phyloP scores from a whole-genome alignment of 2,113 vertebrate species.

The Ivindomyrus marchei region DNA sequence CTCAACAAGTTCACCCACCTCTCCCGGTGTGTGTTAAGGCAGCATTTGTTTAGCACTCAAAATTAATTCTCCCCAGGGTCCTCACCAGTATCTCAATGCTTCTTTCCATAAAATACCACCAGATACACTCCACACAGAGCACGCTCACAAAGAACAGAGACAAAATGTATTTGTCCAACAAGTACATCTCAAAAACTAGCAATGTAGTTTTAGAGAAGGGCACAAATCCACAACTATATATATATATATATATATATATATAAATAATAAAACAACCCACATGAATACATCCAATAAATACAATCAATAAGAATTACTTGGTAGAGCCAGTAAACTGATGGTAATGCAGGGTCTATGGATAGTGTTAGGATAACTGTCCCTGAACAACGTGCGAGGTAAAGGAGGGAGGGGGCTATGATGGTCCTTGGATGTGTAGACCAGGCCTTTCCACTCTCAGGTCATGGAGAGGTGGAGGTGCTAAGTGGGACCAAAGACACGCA shows the following conservation, averaged over 20 bases:
- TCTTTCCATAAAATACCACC: background rate
- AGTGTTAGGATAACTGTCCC: background rate
- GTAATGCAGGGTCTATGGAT: background rate
- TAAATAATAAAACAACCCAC: background rate
- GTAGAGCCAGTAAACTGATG: background rate
- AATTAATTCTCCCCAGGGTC: background rate
- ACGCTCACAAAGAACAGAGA: background rate
- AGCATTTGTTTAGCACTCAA: background rate
- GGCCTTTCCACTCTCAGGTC: background rate
- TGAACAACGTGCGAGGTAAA: background rate
- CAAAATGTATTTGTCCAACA: background rate
- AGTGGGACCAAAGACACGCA: background rate
- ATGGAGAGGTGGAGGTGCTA: background rate
- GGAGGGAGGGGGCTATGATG: background rate
- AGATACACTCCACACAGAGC: background rate
- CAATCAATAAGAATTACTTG: background rate
- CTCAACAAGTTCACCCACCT: background rate
- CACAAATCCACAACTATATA: background rate
- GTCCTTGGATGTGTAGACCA: background rate
- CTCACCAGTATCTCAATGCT: background rate
- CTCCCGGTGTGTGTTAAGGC: background rate
- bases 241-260: background rate
- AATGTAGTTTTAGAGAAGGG: background rate
- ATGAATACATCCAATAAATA: background rate
- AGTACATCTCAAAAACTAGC: background rate